Evolutionary conservation across 2,888 invertebrate genomes (phyloP).

Genomic region (Leptinotarsa haldemani): DNA sequence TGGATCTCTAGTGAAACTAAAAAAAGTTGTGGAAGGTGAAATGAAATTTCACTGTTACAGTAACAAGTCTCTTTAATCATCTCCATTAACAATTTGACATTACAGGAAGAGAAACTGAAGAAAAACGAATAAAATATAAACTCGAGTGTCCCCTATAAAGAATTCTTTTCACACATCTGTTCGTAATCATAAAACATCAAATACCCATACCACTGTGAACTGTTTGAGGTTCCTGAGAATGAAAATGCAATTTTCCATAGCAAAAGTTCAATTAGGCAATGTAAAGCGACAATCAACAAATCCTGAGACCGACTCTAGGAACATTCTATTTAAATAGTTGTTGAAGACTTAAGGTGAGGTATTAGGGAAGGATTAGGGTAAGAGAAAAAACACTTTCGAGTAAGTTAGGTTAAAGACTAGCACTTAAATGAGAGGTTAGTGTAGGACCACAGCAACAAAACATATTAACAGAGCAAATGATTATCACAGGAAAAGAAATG

Average conservation of each 20-base stretch:
- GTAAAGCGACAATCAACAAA: conserved; percentile 2
- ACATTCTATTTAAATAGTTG: background rate
- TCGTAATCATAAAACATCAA: background rate
- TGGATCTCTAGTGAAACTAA: background rate
- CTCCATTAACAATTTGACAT: conserved; percentile 20
- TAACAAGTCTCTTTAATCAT: conserved; percentile 20
- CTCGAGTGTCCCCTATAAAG: background rate
- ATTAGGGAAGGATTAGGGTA: background rate
- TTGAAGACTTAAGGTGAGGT: background rate
- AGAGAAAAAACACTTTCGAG: background rate
- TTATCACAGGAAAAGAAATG: conserved; percentile 12
- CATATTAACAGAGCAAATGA: background rate
- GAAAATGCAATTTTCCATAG: conserved; percentile 7
- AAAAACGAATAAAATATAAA: background rate
- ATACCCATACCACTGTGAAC: background rate
- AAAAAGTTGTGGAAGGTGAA: background rate
- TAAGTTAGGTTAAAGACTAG: background rate
- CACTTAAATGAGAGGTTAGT: conserved; percentile 2
- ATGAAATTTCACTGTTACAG: conserved; percentile 13
- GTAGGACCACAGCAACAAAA: conserved; percentile 5
- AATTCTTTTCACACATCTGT: background rate
- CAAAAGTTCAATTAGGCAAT: background rate
- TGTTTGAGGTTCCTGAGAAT: conserved; percentile 3
- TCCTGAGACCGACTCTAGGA: conserved; percentile 10
- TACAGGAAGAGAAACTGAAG: conserved; percentile 13